Percentiles rank a stretch among this genome's conserved stretches.
Conservation (phyloP, 2,797 vertebrate species). For the Alectoris magna region DNA sequence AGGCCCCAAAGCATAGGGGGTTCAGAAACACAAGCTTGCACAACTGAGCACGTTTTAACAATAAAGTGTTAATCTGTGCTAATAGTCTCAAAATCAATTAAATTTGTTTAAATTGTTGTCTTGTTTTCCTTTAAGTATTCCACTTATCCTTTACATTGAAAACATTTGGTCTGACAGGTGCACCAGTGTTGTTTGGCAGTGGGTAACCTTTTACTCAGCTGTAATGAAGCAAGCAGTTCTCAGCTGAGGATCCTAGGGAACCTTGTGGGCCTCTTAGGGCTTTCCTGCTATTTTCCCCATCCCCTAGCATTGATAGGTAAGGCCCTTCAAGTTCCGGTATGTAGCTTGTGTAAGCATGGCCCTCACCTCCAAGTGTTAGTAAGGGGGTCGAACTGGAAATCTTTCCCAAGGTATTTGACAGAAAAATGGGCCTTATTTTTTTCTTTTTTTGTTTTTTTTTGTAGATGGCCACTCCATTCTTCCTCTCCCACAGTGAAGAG, state of each 20-base stretch:
- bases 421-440: not conserved
- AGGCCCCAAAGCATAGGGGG: not conserved
- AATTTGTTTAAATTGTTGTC: not conserved
- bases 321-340: not conserved
- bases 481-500: too few relatives aligned
- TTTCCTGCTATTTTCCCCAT: not conserved
- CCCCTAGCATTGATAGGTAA: not conserved
- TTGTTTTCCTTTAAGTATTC: not conserved
- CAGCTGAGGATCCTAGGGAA: not conserved
- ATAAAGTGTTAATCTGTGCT: not conserved
- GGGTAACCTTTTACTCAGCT: not conserved
- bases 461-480: too few relatives aligned
- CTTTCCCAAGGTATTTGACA: not conserved
- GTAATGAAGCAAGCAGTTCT: not conserved
- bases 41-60: not conserved
- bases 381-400: not conserved
- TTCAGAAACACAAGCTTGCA: not conserved
- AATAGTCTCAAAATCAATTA: not conserved
- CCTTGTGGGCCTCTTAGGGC: not conserved
- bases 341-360: not conserved
- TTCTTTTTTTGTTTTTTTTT: too few relatives aligned
- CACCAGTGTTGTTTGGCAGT: not conserved
- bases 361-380: not conserved
- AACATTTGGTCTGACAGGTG: not conserved
- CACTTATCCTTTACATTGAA: not conserved